These are phyloP conservation scores for Amblyornis subalaris DNA, from an alignment of 2,113 vertebrate species.

Conservation along the genomic window DNA sequence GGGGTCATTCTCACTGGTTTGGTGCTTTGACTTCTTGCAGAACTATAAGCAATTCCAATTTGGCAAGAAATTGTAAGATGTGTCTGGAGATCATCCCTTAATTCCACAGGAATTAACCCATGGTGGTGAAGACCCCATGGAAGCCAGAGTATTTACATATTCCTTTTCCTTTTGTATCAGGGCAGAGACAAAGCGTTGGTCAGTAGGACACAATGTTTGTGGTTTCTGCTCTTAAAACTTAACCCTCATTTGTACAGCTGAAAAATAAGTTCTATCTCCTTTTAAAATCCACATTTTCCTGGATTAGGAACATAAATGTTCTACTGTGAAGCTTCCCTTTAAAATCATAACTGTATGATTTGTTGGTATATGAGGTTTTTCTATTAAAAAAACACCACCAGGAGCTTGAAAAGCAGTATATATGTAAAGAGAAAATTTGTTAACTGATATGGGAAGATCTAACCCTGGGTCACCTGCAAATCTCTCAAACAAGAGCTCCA, in stretches of 20 bases:
- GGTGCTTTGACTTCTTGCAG: not conserved
- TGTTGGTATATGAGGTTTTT: conserved; percentile 61
- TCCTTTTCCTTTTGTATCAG: not conserved
- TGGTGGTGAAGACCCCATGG: not conserved
- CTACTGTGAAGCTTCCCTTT: not conserved
- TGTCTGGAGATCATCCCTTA: not conserved
- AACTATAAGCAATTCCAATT: not conserved
- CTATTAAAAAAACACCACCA: conserved; percentile 57
- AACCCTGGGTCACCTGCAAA: conserved; percentile 85
- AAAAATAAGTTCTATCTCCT: not conserved
- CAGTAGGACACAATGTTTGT: not conserved
- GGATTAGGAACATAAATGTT: not conserved
- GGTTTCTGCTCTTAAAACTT: not conserved
- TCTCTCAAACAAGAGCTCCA: conserved; percentile 80
- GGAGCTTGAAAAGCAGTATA: conserved; percentile 77
- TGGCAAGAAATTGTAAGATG: not conserved
- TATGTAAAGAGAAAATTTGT: conserved; percentile 87
- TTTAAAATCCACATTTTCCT: not conserved
- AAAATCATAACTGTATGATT: conserved; percentile 22
- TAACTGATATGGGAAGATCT: conserved; percentile 78
- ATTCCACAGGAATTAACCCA: not conserved
- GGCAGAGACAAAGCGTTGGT: not conserved
- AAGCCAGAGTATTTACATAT: not conserved
- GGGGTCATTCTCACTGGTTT: not conserved
- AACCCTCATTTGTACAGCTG: not conserved